Evolutionary conservation across 2,888 invertebrate genomes (phyloP), one percentile per base, ranked within the genome.

Genomic region (Mythimna lalbum): DNA sequence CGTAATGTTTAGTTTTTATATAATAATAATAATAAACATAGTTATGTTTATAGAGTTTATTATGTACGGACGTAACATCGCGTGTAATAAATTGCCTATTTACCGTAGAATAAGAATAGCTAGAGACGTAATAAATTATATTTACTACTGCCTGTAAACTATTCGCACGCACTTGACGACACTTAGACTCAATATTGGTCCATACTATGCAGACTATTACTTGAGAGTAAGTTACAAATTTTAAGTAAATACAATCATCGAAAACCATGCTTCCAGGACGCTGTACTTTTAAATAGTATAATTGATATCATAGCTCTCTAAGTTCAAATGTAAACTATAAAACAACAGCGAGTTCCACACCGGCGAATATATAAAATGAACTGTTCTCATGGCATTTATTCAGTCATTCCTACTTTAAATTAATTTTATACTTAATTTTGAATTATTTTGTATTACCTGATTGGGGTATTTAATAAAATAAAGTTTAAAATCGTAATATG

Each of bases 11-110:
- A 80, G 86, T 86, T 89, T 89, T 86, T 87, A 87, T 88, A 85
- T 76, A 76, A 77, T 69, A 87, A 77, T 69, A 87, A 89, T 76
- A 89, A 85, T 86, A 90, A 90, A 90, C 87, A 87, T 88, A 89
- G 90, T 92, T 92, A 86, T 90, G 91, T 93, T 92, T 91, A 82
- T 88, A 92, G 87, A 92, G 91, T 92, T 90, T 92, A 93, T 92
- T 89, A 82, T 81, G 85, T 87, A 89, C 87, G 83, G 84, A 89
- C 86, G 55, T 69, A 63, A 73, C 69, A 74, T 78, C 76, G 76
- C 81, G 76, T 87, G 79, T 87, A 87, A 85, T 77, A 78, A 86
- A 83, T 82, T 86, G 86, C 86, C 86, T 88, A 86, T 86, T 81
- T 78, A 81, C 80, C 78, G 67, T 81, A 85, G 80, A 55, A 19